Conservation (phyloP, 2,888 invertebrate species). For the Operophtera brumata region DNA sequence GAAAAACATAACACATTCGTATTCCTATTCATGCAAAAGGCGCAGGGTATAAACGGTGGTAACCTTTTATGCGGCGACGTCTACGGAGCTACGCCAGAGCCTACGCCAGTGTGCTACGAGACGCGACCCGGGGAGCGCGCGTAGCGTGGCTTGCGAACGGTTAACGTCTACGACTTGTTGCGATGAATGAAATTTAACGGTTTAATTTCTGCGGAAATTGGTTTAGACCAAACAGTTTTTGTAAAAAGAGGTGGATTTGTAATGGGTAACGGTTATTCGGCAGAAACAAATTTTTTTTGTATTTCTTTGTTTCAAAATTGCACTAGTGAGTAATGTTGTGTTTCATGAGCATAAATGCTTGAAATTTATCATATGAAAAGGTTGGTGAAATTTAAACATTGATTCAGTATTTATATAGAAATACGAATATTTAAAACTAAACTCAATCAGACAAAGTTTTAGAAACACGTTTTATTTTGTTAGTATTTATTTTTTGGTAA, state of each 20-base stretch:
- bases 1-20: conserved; percentile 69
- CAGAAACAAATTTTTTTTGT: background rate
- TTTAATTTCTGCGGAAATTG: conserved; percentile 1
- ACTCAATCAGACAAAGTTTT: too few relatives aligned
- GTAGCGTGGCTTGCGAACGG: conserved; percentile 24
- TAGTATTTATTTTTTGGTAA: too few relatives aligned
- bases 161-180: conserved; percentile 41
- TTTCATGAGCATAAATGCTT: background rate
- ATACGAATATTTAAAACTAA: too few relatives aligned
- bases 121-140: conserved; percentile 50
- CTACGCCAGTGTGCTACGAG: conserved; percentile 50
- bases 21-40: conserved; percentile 70
- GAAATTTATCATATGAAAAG: too few relatives aligned
- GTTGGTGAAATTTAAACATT: too few relatives aligned
- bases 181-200: conserved; percentile 30
- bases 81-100: conserved; percentile 42
- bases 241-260: conserved; percentile 14
- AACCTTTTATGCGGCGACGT: conserved; percentile 62
- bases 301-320: conserved; percentile 25
- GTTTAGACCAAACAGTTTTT: conserved; percentile 7
- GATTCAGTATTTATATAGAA: too few relatives aligned
- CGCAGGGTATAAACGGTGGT: conserved; percentile 69
- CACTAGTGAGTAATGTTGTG: conserved; percentile 14
- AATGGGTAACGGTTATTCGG: conserved; percentile 2
- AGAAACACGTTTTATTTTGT: too few relatives aligned